Base-by-base conservation (phyloP, 2,888 invertebrate species). In the Anagyrus pseudococci region DNA sequence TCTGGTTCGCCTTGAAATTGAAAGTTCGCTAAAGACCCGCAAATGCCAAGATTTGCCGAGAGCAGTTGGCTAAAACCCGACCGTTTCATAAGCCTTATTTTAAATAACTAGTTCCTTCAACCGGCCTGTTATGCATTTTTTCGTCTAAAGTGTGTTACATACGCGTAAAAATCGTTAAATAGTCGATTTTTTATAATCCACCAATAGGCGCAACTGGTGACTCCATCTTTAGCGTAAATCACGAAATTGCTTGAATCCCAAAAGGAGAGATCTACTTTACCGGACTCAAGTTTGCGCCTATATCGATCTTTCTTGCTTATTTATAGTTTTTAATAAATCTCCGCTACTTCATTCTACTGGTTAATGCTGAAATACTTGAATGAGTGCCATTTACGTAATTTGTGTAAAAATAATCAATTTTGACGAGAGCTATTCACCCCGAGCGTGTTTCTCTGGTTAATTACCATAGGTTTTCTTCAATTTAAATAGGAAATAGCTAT, bases 371-470 rank as follows among this genome's bases (percentile, higher is more conserved):
- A 65, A 65, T 62, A 55, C 23, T 62, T 65, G 65, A 62, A 56
- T 20, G 15, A 48, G 46, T 65, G 62, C 62, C 62, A 65, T 62
- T 61, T 56, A 44, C 49, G 55, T 65, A 65, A 65, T 65, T 46
- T 29, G 55, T 46, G 57, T 64, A 64, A 58, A 64, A 61, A 64
- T 60, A 64, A 54, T 48, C 23, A 8, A 15, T 43, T 33, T 10
- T 6, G n/a, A 33, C 33, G 33, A 37, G 33, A 37, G 33, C 2
- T 37, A 37, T 37, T 37, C 33, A 44, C 2, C 33, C 20, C 43
- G 56, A 52, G 25, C 29, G 56, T 57, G 29, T 52, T 40, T 52
- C 17, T 52, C 20, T 40, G 15, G 8, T 19, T 54, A 57, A 44
- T 56, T 60, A 15, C 44, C 43, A 33, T 6, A 22, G 2, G 43